Evolutionary conservation across 1,140 invertebrate genomes (phyloP), one percentile per base, ranked within the genome.

Genomic region (Drosophila biarmipes): DNA sequence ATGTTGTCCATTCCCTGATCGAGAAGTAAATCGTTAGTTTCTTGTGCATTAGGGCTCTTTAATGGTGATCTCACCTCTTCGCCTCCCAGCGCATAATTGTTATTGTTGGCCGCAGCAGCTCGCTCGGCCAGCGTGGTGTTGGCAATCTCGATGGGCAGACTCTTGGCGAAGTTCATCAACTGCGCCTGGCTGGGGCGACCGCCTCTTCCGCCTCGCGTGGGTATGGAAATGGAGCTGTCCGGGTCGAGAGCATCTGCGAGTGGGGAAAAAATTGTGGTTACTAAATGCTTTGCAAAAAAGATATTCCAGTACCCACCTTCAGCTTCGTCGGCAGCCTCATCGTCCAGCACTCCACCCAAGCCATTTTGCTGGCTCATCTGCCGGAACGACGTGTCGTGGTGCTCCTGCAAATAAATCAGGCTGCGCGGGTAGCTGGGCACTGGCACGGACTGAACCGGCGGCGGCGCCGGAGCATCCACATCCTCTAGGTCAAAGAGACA

Each of bases 401-500:
- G 57, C 11, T 53, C 54, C 38, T 49, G 63, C 35, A 69, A 63
- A 21, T 67, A 63, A 12, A 68, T 48, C 54, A 55, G 51, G 11
- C 15, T 54, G 15, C 48, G 63, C 38, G 35, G 21, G 12, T 55
- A 63, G 37, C n/a, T 63, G 0, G 57, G 53, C 10, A 52, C 45
- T 17, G 51, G 48, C 56, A 69, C 38, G 8, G 69, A 43, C 37
- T 73, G 73, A 19, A 27, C 31, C 31, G 19, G 17, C 10, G 52
- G 11, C 11, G 24, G 29, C 31, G 55, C 17, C 14, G 64, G 46
- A 5, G 58, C 69, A 57, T 92, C 79, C 21, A 90, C 77, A 59
- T 91, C 91, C 54, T 92, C 91, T 71, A 92, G 53, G 56, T 92
- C 91, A 42, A 92, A 92, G 14, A 90, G 67, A 15, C 89, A 91